Evolutionary conservation across 2,888 invertebrate genomes (phyloP).

Genomic region (Lasioglossum vierecki): DNA sequence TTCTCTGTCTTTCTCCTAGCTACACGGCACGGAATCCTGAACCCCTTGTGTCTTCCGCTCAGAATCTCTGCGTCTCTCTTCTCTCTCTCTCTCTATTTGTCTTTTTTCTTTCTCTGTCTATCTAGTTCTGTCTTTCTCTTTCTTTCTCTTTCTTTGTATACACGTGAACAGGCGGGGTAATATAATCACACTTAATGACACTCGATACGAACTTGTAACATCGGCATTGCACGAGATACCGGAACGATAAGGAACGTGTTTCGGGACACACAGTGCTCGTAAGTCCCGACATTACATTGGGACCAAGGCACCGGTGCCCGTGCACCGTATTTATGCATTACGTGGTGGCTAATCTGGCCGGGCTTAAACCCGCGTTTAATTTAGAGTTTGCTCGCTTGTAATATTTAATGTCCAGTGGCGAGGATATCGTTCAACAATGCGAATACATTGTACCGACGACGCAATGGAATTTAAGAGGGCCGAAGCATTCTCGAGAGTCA

Average conservation of each 20-base stretch:
- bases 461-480: conserved; percentile 9
- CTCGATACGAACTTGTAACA: conserved; percentile 79
- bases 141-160: conserved; percentile 57
- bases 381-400: conserved; percentile 47
- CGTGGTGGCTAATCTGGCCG: conserved; percentile 62
- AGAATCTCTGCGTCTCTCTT: conserved; percentile 6
- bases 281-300: conserved; percentile 63
- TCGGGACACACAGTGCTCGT: conserved; percentile 61
- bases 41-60: conserved; percentile 35
- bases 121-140: conserved; percentile 27
- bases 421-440: conserved; percentile 34
- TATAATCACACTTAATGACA: conserved; percentile 81
- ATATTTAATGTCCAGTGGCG: conserved; percentile 42
- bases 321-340: conserved; percentile 55
- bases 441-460: conserved; percentile 8
- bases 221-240: conserved; percentile 76
- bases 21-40: conserved; percentile 54
- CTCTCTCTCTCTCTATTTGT: conserved; percentile 27
- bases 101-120: conserved; percentile 43
- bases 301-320: conserved; percentile 16
- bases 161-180: conserved; percentile 75
- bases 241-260: conserved; percentile 73
- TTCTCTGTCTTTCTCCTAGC: conserved; percentile 22
- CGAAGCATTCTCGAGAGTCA: not conserved
- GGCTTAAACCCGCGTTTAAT: conserved; percentile 54